phyloP scores from a whole-genome alignment of 2,888 invertebrate species.

The Cheilosia scutellata region DNA sequence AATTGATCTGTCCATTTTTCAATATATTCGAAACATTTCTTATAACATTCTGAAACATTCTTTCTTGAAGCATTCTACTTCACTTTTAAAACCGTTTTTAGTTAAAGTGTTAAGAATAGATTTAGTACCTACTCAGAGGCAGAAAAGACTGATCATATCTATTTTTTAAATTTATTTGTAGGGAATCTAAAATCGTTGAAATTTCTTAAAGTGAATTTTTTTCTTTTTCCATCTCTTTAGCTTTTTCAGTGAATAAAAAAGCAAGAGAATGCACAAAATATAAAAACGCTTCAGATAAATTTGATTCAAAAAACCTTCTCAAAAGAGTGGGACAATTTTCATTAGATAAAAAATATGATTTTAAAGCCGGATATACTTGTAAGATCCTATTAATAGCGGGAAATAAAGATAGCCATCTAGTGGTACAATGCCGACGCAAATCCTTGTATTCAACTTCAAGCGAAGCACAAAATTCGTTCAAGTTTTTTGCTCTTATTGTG shows the following conservation, averaged over 20 bases:
- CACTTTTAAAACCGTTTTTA: constrained; percentile 24
- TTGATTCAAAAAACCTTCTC: too few species aligned
- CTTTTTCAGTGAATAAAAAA: constrained; percentile 19
- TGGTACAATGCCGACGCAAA: constrained; percentile 36
- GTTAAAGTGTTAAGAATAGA: constrained; percentile 7
- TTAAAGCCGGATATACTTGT: constrained; percentile 1
- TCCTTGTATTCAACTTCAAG: constrained; percentile 23
- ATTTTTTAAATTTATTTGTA: constrained; percentile 9
- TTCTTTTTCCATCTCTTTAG: constrained; percentile 8
- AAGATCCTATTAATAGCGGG: constrained; percentile 12
- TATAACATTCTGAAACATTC: constrained; percentile 11
- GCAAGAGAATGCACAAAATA: constrained; percentile 3
- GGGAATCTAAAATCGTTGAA: constrained; percentile 13
- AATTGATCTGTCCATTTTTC: constrained; percentile 25
- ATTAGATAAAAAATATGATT: neutral
- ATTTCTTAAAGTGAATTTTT: constrained; percentile 20
- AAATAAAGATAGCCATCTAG: constrained; percentile 22
- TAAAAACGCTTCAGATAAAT: neutral
- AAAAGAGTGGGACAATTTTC: constrained; percentile 1
- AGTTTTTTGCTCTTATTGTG: constrained; percentile 12
- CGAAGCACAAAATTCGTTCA: constrained; percentile 19
- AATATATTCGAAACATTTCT: constrained; percentile 10
- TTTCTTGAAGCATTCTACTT: constrained; percentile 20
- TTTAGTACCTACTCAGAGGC: constrained; percentile 18
- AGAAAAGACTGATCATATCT: constrained; percentile 22